phyloP scores from a whole-genome alignment of 2,797 vertebrate genomes.

The Enteromius unitaeniatus region DNA sequence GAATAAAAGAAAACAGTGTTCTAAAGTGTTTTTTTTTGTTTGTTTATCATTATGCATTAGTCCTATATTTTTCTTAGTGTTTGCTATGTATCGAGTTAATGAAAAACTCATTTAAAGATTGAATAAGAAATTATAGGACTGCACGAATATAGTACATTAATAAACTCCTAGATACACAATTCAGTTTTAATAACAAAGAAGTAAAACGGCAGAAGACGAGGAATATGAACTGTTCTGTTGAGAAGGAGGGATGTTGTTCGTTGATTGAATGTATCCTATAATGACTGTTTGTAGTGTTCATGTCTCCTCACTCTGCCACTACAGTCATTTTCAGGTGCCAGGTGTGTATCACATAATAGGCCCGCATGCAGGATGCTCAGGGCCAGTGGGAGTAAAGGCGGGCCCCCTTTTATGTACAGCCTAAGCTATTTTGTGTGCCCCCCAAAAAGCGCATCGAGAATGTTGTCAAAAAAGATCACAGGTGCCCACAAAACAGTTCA shows the following conservation, averaged over 20 bases:
- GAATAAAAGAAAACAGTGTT: background rate
- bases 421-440: background rate
- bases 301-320: background rate
- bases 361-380: slow-evolving; percentile 75
- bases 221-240: background rate
- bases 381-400: slow-evolving; percentile 65
- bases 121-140: background rate
- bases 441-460: background rate
- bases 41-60: background rate
- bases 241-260: background rate
- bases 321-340: slow-evolving; percentile 11
- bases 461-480: slow-evolving; percentile 15
- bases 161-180: too few relatives aligned
- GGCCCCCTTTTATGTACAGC: background rate
- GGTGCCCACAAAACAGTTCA: slow-evolving; percentile 11
- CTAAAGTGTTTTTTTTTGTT: too few relatives aligned
- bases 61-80: background rate
- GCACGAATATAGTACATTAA: background rate
- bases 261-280: background rate
- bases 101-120: background rate
- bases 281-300: background rate
- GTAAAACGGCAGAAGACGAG: background rate
- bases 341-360: slow-evolving; percentile 68
- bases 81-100: background rate
- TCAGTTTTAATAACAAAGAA: background rate